phyloP scores from a whole-genome alignment of 2,113 vertebrate genomes.

The Mus pahari region DNA sequence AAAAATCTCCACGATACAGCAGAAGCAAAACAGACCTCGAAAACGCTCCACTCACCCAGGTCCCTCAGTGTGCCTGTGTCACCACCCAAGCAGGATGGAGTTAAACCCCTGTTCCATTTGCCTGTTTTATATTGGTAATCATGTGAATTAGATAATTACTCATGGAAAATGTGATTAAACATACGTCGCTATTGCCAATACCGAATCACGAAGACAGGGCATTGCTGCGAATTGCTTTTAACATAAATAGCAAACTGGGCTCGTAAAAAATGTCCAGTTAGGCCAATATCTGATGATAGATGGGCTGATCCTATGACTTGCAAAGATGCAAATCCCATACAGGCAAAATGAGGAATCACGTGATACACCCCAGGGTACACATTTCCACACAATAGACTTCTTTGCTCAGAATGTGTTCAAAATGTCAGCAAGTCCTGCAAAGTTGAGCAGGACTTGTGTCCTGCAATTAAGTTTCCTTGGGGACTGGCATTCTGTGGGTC shows the following conservation, averaged over 20 bases:
- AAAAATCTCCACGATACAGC: constrained; percentile 72
- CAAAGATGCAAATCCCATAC: constrained; percentile 63
- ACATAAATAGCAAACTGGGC: constrained; percentile 80
- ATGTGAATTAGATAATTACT: constrained; percentile 84
- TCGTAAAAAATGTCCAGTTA: constrained; percentile 81
- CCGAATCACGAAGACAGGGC: constrained; percentile 74
- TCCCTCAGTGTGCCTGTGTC: constrained; percentile 52
- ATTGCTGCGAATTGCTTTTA: constrained; percentile 80
- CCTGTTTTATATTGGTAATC: constrained; percentile 85
- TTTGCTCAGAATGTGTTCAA: constrained; percentile 47
- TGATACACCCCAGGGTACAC: background rate
- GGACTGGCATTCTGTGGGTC: constrained; percentile 65
- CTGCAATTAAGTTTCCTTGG: constrained; percentile 72
- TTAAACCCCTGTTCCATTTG: constrained; percentile 80
- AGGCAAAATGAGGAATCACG: constrained; percentile 28
- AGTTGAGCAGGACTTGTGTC: constrained; percentile 69
- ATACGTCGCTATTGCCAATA: constrained; percentile 81
- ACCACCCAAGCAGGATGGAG: constrained; percentile 75
- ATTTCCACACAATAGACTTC: constrained; percentile 40
- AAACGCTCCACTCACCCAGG: background rate
- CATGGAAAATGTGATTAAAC: constrained; percentile 84
- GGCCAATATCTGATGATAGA: constrained; percentile 79
- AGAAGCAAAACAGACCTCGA: constrained; percentile 72
- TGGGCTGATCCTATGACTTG: constrained; percentile 75
- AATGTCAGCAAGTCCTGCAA: constrained; percentile 69